Percentiles rank a stretch among this genome's conserved stretches.
Evolutionary conservation across 2,113 vertebrate genomes (phyloP).

Genomic region (Charadrius vociferus): DNA sequence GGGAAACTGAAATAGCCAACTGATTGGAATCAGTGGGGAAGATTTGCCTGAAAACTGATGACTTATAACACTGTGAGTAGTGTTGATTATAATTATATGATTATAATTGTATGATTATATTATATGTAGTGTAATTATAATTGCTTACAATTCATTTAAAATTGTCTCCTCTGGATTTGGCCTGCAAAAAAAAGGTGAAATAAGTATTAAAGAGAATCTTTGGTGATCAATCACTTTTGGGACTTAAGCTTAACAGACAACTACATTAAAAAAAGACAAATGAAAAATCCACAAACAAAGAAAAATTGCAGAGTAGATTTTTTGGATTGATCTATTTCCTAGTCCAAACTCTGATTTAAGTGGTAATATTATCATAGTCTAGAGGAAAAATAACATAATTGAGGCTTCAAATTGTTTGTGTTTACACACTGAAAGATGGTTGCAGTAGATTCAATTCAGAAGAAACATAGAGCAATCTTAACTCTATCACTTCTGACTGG

Average conservation of each 20-base stretch:
- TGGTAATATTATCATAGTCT: background rate
- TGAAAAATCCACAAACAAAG: background rate
- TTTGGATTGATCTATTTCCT: background rate
- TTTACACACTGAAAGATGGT: background rate
- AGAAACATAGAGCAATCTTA: conserved; percentile 15
- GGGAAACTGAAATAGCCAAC: background rate
- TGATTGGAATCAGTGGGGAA: background rate
- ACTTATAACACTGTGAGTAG: background rate
- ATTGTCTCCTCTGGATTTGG: background rate
- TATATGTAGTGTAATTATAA: background rate
- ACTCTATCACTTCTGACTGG: conserved; percentile 62
- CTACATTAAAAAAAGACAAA: background rate
- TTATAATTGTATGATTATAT: background rate
- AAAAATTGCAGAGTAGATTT: background rate
- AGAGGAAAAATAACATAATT: background rate
- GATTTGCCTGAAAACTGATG: background rate
- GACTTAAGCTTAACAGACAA: background rate
- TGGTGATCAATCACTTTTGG: background rate
- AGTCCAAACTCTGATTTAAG: background rate
- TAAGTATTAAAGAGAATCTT: background rate
- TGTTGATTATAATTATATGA: background rate
- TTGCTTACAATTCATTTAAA: background rate
- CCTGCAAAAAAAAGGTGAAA: background rate
- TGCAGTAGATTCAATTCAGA: background rate
- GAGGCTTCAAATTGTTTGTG: background rate